A percentile compares a stretch with the other conserved stretches of the same genome.
Evolutionary conservation across 23 tunicate genomes (phyloP).

Genomic region (Ascidia mentula): DNA sequence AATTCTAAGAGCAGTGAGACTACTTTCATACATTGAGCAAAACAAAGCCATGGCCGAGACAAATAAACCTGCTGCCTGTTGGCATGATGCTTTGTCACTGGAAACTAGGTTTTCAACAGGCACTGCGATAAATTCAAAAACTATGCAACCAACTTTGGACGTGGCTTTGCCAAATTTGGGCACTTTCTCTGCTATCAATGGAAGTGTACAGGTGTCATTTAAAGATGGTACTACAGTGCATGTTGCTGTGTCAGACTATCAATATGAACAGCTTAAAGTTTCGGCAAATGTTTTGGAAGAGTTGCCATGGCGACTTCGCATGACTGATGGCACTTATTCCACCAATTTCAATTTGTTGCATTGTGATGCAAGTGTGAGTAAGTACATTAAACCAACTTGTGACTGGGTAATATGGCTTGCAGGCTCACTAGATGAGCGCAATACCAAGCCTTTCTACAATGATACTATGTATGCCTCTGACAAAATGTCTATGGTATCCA

Average conservation of each 20-base stretch:
- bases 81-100: constrained; percentile 14
- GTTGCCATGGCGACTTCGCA: constrained; percentile 35
- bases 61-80: background rate
- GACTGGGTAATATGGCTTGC: constrained; percentile 77
- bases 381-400: constrained; percentile 43
- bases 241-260: constrained; percentile 3
- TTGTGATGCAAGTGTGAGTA: constrained; percentile 2
- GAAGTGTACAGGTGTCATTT: constrained; percentile 53
- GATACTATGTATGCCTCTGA: constrained; percentile 49
- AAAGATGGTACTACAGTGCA: constrained; percentile 59
- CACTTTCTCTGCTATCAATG: constrained; percentile 43
- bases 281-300: constrained; percentile 5
- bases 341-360: constrained; percentile 9
- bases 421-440: constrained; percentile 13
- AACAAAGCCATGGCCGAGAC: background rate
- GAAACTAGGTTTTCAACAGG: background rate
- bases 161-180: constrained; percentile 40
- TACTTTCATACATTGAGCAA: constrained; percentile 19
- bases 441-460: constrained; percentile 28
- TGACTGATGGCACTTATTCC: constrained; percentile 33
- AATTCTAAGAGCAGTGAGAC: constrained; percentile 43
- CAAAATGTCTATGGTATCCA: constrained; percentile 38
- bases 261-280: background rate
- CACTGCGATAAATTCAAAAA: background rate
- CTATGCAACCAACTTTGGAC: background rate